A percentile compares a stretch with the other conserved stretches of the same genome.
Conservation (phyloP, 2,113 vertebrate species). For the Brachirus orientalis region DNA sequence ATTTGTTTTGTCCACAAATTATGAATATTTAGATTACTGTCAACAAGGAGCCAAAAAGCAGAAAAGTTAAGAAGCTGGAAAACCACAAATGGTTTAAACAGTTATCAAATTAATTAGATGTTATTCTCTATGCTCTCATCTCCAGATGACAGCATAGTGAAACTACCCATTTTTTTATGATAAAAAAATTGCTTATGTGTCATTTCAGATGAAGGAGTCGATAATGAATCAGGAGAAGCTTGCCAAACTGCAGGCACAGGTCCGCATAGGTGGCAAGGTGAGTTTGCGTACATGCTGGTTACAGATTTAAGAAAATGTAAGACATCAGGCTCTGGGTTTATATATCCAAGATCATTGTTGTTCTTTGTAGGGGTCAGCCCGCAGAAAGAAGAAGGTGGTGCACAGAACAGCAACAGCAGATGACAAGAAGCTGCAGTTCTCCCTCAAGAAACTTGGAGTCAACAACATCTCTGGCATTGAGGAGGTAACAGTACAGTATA, state of each 20-base stretch:
- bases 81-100: too few relatives aligned
- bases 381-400: constrained; percentile 99
- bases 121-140: too few relatives aligned
- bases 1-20: too few relatives aligned
- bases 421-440: constrained; percentile 98
- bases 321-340: not conserved
- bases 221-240: constrained; percentile 99
- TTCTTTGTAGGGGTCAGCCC: constrained; percentile 89
- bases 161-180: too few relatives aligned
- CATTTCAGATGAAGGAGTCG: constrained; percentile 93
- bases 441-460: constrained; percentile 95
- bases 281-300: not conserved
- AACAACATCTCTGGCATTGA: constrained; percentile 99
- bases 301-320: not conserved
- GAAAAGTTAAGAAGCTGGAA: too few relatives aligned
- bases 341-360: not conserved
- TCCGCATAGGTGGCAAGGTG: constrained; percentile 99
- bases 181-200: not conserved
- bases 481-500: constrained; percentile 84
- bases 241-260: constrained; percentile 95
- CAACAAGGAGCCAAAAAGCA: too few relatives aligned
- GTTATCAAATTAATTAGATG: too few relatives aligned
- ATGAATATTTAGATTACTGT: too few relatives aligned
- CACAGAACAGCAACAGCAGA: constrained; percentile 97
- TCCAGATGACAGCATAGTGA: too few relatives aligned